phyloP scores from a whole-genome alignment of 2,888 invertebrate genomes.

The Gymnocheta viridis region DNA sequence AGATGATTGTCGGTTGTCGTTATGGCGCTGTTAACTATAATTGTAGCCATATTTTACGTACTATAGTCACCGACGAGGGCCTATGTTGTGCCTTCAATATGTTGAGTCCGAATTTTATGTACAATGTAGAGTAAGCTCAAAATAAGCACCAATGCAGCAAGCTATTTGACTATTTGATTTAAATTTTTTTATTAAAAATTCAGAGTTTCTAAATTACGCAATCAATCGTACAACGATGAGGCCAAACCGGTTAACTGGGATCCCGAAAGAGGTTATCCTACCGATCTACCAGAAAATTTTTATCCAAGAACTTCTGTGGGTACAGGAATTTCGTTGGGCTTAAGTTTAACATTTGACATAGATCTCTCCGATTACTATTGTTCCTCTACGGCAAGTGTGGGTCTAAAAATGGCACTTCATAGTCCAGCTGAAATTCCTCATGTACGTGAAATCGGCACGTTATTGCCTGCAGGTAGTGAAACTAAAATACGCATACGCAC shows the following conservation, averaged over 20 bases:
- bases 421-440: constrained; percentile 71
- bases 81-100: constrained; percentile 92
- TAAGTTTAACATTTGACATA: constrained; percentile 87
- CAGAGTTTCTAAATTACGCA: constrained; percentile 36
- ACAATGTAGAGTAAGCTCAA: constrained; percentile 44
- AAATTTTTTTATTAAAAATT: neutral
- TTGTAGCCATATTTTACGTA: constrained; percentile 87
- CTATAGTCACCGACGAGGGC: constrained; percentile 85
- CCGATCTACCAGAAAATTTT: constrained; percentile 83
- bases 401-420: constrained; percentile 74
- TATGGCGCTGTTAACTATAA: constrained; percentile 85
- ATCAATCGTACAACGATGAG: constrained; percentile 33
- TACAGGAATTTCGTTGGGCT: constrained; percentile 87
- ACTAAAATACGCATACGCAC: constrained; percentile 71
- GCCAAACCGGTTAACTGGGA: constrained; percentile 85
- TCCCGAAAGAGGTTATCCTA: constrained; percentile 87
- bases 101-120: constrained; percentile 84
- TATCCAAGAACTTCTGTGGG: constrained; percentile 83
- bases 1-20: constrained; percentile 87
- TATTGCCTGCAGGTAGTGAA: constrained; percentile 71
- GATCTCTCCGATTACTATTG: constrained; percentile 88
- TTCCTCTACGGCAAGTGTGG: constrained; percentile 86
- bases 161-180: neutral
- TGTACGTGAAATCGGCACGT: constrained; percentile 70
- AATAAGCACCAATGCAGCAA: neutral